These are phyloP conservation scores for Kradibia gibbosae DNA, from an alignment of 1,140 invertebrate genomes.

Conservation along the genomic window DNA sequence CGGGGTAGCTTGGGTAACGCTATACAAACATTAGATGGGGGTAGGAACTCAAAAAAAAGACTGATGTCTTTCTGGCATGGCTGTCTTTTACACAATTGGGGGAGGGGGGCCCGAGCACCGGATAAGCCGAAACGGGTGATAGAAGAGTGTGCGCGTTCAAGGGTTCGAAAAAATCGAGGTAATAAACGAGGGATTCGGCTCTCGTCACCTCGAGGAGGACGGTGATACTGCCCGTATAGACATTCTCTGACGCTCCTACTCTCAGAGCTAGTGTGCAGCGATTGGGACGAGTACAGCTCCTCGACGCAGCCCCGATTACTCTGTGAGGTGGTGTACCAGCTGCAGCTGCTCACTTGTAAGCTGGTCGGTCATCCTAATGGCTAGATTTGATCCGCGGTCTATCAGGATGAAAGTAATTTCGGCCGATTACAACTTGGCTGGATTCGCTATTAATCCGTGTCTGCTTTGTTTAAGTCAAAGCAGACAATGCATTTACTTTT, in stretches of 20 bases:
- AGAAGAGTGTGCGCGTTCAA: neutral
- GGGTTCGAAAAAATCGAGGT: conserved; percentile 2
- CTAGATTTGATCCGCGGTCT: too few relatives aligned
- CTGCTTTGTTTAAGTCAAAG: conserved; percentile 2
- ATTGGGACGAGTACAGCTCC: too few relatives aligned
- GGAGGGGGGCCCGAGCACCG: neutral
- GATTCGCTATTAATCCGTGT: neutral
- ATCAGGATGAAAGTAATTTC: conserved; percentile 9
- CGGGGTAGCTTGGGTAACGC: too few relatives aligned
- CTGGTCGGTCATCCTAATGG: too few relatives aligned
- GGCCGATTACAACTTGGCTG: neutral
- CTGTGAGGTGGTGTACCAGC: neutral
- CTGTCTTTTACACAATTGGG: conserved; percentile 8
- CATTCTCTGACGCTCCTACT: neutral
- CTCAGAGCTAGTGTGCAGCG: neutral
- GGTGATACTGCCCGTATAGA: neutral
- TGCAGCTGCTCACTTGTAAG: neutral
- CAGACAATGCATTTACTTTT: neutral
- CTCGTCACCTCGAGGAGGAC: neutral
- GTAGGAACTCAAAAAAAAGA: too few relatives aligned
- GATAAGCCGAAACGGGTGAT: neutral
- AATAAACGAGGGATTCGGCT: conserved; percentile 35
- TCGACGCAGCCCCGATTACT: conserved; percentile 8
- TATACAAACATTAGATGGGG: too few relatives aligned
- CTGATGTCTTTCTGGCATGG: too few relatives aligned